These are phyloP conservation scores for Trachurus trachurus DNA, from an alignment of 2,797 vertebrate species.

Conservation along the genomic window DNA sequence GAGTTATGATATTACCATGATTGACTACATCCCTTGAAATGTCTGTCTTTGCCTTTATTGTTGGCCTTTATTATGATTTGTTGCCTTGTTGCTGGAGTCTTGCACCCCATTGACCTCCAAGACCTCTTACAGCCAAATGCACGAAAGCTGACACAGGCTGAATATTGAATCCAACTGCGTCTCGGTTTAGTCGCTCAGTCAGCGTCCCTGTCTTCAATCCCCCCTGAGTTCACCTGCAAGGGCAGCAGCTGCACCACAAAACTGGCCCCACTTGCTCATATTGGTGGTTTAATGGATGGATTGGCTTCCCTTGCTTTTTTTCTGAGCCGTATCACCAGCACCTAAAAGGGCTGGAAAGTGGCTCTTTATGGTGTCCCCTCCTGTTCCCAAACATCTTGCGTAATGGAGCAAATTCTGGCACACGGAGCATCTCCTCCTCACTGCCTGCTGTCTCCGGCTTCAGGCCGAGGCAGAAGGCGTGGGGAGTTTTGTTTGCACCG, in stretches of 20 bases:
- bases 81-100: background rate
- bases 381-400: conserved; percentile 57
- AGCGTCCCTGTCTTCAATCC: background rate
- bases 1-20: background rate
- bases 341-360: conserved; percentile 42
- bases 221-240: conserved; percentile 18
- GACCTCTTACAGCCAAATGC: conserved; percentile 5
- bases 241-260: conserved; percentile 47
- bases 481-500: conserved; percentile 40
- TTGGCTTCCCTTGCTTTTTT: conserved; percentile 37
- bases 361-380: conserved; percentile 50
- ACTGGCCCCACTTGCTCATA: conserved; percentile 36
- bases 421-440: conserved; percentile 36
- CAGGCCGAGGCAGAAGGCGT: conserved; percentile 32
- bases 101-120: background rate
- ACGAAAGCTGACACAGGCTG: conserved; percentile 15
- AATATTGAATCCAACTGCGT: conserved; percentile 25
- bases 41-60: too few relatives aligned
- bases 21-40: background rate
- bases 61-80: background rate
- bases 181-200: conserved; percentile 15
- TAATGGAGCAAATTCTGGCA: conserved; percentile 52
- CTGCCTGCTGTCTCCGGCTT: conserved; percentile 45
- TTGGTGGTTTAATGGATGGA: conserved; percentile 44
- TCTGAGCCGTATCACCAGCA: background rate